Evolutionary conservation across 2,888 invertebrate genomes (phyloP), one percentile per base, ranked within the genome.

Genomic region (Melangyna quadrimaculata): DNA sequence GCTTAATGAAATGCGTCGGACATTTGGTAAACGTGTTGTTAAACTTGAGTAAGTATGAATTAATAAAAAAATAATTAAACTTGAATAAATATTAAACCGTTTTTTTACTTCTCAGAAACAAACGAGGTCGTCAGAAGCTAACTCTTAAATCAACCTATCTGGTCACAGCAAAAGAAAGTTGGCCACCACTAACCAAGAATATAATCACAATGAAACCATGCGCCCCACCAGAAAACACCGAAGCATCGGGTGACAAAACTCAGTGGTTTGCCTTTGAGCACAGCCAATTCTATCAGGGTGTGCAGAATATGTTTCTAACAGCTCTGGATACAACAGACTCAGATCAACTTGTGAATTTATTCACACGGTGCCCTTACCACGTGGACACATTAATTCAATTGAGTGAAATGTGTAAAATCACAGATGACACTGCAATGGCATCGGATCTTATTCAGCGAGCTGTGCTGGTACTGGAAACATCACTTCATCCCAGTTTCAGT

Each of bases 251-350:
- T 29, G 88, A 94, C 48, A 94, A 45, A 89, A 93, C 88, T 0
- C 91, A 91, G 72, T 95, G 95, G 92, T 97, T 97, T 90, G 92
- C 94, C 14, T 97, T 95, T 90, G 95, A 96, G 87, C 97, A 97
- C 89, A 95, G 94, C 89, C 92, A 94, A 61, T 94, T 94, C 78
- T 97, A 97, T 91, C 95, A 95, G 89, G 94, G 95, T 89, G 93
- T 95, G 22, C 96, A 97, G 91, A 94, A 94, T 88, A 94, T 94
- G 90, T 97, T 97, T 91, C 93, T 96, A 65, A 94, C 95, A 87
- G 96, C 96, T 40, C 95, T 97, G 3, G 96, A 97, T 90, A 95
- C 95, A 88, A 93, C 95, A 65, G 95, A 96, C 91, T 96, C 96
- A 0, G 95, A 96, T 88, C 95, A 95, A 90, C 95, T 97, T 88